These are phyloP conservation scores for Scaptomyza tumidula DNA, from an alignment of 2,888 invertebrate genomes.

Conservation along the genomic window DNA sequence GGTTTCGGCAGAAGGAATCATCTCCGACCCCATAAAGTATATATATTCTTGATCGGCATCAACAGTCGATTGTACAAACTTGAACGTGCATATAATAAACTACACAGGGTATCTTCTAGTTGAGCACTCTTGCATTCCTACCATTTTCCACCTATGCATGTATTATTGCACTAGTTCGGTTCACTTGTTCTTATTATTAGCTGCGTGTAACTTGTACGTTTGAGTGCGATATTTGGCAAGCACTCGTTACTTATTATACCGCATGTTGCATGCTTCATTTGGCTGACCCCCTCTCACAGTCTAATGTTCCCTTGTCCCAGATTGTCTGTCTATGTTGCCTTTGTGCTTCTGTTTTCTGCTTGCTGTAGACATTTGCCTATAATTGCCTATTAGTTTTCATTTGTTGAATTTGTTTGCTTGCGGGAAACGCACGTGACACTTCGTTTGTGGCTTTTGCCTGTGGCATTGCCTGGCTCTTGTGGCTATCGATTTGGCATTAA, in stretches of 20 bases:
- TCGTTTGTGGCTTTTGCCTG: conserved; percentile 19
- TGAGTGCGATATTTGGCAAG: conserved; percentile 25
- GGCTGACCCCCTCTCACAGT: conserved; percentile 11
- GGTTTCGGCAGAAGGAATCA: too few relatives aligned
- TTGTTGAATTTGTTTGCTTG: conserved; percentile 71
- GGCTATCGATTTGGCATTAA: conserved; percentile 33
- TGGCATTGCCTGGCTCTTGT: conserved; percentile 12
- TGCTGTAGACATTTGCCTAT: conserved; percentile 58
- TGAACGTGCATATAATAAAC: too few relatives aligned
- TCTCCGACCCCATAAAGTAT: too few relatives aligned
- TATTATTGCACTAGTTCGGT: neutral
- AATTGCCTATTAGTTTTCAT: conserved; percentile 80
- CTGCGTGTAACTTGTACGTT: conserved; percentile 10
- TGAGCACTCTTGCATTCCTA: neutral
- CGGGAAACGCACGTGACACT: conserved; percentile 34
- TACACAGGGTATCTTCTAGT: neutral
- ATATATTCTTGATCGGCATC: too few relatives aligned
- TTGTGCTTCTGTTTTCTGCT: neutral
- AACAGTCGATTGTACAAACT: too few relatives aligned
- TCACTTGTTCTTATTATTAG: conserved; percentile 24
- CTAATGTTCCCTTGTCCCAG: neutral
- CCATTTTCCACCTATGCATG: conserved; percentile 1
- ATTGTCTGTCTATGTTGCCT: neutral
- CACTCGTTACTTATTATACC: conserved; percentile 57
- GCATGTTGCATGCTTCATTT: conserved; percentile 53